Percentiles rank a stretch among this genome's conserved stretches.
phyloP scores from a whole-genome alignment of 2,113 vertebrate species.

The Rhea americana region DNA sequence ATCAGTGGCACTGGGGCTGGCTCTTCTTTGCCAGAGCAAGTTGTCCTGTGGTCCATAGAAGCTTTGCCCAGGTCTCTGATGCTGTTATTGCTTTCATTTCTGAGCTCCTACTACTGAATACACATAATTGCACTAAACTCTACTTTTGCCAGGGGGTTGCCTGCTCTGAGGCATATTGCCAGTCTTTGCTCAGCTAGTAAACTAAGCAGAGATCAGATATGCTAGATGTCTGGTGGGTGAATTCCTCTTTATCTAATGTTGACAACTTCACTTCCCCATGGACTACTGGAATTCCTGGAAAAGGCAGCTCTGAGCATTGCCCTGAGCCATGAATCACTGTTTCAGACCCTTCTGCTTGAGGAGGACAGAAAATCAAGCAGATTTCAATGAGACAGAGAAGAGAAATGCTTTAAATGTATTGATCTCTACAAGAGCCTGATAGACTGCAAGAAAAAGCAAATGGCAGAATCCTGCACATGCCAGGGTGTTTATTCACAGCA shows the following conservation, averaged over 20 bases:
- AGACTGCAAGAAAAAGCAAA: neutral
- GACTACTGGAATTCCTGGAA: constrained; percentile 55
- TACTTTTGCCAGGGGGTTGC: neutral
- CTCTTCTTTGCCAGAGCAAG: neutral
- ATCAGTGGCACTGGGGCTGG: neutral
- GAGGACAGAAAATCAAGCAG: constrained; percentile 43
- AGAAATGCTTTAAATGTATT: neutral
- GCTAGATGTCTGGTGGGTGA: constrained; percentile 8
- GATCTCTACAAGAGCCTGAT: neutral
- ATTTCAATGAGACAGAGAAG: constrained; percentile 27
- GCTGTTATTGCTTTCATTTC: neutral
- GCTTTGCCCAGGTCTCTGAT: neutral
- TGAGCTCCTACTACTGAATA: neutral
- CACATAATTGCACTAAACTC: constrained; percentile 7
- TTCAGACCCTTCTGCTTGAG: neutral
- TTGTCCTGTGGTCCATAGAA: neutral
- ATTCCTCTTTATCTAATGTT: constrained; percentile 68
- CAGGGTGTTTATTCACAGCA: neutral
- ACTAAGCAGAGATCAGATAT: constrained; percentile 47
- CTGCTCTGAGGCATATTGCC: neutral
- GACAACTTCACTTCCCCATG: constrained; percentile 47
- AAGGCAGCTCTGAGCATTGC: constrained; percentile 42
- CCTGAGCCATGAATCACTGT: constrained; percentile 46
- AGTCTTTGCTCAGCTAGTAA: constrained; percentile 7
- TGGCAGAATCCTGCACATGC: neutral